Evolutionary conservation across 1,140 invertebrate genomes (phyloP).

Genomic region (Drosophila sturtevanti): DNA sequence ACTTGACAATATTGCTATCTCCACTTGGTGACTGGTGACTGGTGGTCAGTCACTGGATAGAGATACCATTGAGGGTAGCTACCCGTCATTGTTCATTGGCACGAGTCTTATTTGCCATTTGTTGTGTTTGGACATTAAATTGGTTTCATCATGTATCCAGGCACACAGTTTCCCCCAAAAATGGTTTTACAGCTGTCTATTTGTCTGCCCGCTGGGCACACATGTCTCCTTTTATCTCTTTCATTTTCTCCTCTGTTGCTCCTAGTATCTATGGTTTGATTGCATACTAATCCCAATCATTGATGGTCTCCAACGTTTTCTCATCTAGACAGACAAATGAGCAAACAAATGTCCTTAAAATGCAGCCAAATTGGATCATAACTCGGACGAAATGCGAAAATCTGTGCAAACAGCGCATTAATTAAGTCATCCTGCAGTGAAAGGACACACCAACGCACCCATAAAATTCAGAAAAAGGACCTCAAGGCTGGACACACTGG

Average conservation of each 20-base stretch:
- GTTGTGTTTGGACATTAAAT: slow-evolving; percentile 35
- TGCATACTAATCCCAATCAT: slow-evolving; percentile 65
- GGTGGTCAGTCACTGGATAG: not conserved
- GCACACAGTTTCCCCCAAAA: slow-evolving; percentile 16
- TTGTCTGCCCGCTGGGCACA: slow-evolving; percentile 64
- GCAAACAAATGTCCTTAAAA: slow-evolving; percentile 78
- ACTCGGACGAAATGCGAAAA: slow-evolving; percentile 56
- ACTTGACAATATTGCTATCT: slow-evolving; percentile 1
- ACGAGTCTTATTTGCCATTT: slow-evolving; percentile 30
- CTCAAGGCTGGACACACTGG: slow-evolving; percentile 3
- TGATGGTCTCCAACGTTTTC: slow-evolving; percentile 50
- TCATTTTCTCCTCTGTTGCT: slow-evolving; percentile 10
- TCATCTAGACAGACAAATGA: slow-evolving; percentile 62
- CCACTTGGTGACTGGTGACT: not conserved
- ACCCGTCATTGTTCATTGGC: slow-evolving; percentile 4
- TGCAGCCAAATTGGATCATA: slow-evolving; percentile 71
- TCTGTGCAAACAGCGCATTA: slow-evolving; percentile 75
- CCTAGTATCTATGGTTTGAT: slow-evolving; percentile 38
- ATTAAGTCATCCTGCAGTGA: slow-evolving; percentile 71
- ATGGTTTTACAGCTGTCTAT: slow-evolving; percentile 55
- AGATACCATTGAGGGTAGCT: not conserved
- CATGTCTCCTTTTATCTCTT: slow-evolving; percentile 46
- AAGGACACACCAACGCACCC: slow-evolving; percentile 4
- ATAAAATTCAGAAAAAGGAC: slow-evolving; percentile 46
- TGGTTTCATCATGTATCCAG: slow-evolving; percentile 35